A percentile compares a stretch with the other conserved stretches of the same genome.
Conservation (phyloP, 2,113 vertebrate species). For the Nesoenas mayeri region DNA sequence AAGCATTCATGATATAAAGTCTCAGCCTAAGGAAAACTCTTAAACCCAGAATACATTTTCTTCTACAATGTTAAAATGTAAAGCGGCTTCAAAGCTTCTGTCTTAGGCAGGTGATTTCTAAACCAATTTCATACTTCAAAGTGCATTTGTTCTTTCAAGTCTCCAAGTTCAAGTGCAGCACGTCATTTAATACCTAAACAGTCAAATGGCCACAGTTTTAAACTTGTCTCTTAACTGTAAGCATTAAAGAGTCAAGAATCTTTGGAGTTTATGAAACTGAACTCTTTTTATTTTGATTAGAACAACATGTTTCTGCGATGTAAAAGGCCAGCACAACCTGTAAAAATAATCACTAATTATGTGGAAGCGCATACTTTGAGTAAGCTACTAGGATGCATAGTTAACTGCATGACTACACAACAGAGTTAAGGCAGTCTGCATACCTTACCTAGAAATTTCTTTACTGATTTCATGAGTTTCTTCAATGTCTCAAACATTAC, state of each 20-base stretch:
- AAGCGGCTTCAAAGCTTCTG: not conserved
- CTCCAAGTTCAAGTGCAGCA: not conserved
- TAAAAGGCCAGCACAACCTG: not conserved
- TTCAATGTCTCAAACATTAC: not conserved
- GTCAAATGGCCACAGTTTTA: not conserved
- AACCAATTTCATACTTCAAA: not conserved
- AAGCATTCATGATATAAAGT: not conserved
- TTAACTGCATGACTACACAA: not conserved
- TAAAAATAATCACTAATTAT: not conserved
- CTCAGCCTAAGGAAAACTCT: not conserved
- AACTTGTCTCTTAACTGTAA: not conserved
- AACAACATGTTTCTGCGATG: not conserved
- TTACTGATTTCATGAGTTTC: not conserved
- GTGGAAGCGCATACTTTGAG: not conserved
- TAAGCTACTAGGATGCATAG: not conserved
- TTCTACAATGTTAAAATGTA: not conserved
- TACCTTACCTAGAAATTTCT: not conserved
- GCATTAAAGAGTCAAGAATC: not conserved
- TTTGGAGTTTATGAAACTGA: not conserved
- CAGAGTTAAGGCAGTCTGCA: not conserved
- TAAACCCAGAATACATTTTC: not conserved
- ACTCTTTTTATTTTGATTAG: not conserved
- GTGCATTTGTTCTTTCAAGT: not conserved
- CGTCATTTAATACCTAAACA: not conserved
- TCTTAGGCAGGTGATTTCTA: not conserved